These are phyloP conservation scores for Ramphastos sulfuratus DNA, from an alignment of 2,113 vertebrate genomes.

Conservation along the genomic window DNA sequence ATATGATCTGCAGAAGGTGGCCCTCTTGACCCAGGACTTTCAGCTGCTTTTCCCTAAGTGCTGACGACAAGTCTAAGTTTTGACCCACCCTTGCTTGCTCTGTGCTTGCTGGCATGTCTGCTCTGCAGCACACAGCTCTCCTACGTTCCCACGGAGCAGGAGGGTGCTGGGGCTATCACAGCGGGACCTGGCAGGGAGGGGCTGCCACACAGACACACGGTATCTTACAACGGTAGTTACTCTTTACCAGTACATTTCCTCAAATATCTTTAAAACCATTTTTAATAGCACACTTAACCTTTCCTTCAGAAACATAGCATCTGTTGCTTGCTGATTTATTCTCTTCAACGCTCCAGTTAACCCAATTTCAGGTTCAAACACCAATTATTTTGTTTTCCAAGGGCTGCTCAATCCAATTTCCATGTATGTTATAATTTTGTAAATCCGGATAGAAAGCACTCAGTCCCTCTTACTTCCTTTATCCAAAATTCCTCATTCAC, in stretches of 20 bases:
- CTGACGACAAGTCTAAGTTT: neutral
- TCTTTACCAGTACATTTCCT: neutral
- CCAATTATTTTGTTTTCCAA: neutral
- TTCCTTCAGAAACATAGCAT: neutral
- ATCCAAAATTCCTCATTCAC: neutral
- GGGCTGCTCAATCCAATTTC: neutral
- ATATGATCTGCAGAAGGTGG: neutral
- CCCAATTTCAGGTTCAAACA: neutral
- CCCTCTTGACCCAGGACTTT: neutral
- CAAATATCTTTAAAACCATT: neutral
- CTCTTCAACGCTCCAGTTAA: neutral
- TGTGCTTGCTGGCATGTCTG: too few relatives aligned
- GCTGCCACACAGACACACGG: neutral
- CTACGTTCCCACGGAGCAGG: fast-evolving
- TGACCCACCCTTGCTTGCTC: fast-evolving
- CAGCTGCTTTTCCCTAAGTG: neutral
- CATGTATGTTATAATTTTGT: neutral
- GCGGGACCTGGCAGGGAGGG: too few relatives aligned
- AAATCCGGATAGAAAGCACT: neutral
- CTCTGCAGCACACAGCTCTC: fast-evolving
- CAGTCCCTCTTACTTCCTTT: neutral
- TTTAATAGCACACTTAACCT: neutral
- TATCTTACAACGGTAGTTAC: neutral
- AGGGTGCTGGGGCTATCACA: neutral
- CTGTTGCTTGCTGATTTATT: neutral